Percentiles rank a stretch among this genome's conserved stretches.
Evolutionary conservation across 2,888 invertebrate genomes (phyloP).

Genomic region (Pilophorus perplexus): DNA sequence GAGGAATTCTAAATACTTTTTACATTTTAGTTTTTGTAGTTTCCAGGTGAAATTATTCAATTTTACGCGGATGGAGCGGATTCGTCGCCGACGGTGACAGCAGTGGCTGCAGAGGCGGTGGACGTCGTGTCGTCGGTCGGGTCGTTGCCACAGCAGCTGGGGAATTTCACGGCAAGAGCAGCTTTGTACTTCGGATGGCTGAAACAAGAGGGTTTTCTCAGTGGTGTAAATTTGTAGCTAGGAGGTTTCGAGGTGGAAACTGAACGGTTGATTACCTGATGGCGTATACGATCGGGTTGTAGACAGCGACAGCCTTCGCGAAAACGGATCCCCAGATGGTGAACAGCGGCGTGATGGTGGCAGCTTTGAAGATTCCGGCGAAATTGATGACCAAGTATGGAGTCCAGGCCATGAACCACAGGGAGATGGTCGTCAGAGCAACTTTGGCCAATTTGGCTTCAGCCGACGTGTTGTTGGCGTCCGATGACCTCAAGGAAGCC

Average conservation of each 20-base stretch:
- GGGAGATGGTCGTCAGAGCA: constrained; percentile 81
- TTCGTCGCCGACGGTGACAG: constrained; percentile 57
- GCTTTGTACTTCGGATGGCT: constrained; percentile 78
- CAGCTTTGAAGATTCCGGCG: constrained; percentile 72
- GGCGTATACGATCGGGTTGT: constrained; percentile 88
- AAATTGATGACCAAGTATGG: constrained; percentile 82
- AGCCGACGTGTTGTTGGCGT: constrained; percentile 73
- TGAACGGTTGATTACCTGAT: constrained; percentile 63
- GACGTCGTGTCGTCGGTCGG: constrained; percentile 59
- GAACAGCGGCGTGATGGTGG: constrained; percentile 71
- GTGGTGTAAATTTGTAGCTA: background rate
- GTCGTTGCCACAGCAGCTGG: constrained; percentile 64
- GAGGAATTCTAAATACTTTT: no score
- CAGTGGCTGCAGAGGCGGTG: constrained; percentile 66
- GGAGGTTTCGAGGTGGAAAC: no score
- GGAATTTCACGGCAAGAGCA: constrained; percentile 73
- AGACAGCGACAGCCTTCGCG: constrained; percentile 86
- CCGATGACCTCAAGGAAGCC: constrained; percentile 76
- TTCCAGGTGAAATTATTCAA: background rate
- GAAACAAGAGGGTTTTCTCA: constrained; percentile 49
- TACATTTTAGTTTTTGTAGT: no score
- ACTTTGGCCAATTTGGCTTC: constrained; percentile 87
- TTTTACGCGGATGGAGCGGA: constrained; percentile 55
- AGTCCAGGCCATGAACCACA: constrained; percentile 88
- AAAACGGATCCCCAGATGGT: constrained; percentile 89